Evolutionary conservation across 2,113 vertebrate genomes (phyloP).

Genomic region (Tetrax tetrax): DNA sequence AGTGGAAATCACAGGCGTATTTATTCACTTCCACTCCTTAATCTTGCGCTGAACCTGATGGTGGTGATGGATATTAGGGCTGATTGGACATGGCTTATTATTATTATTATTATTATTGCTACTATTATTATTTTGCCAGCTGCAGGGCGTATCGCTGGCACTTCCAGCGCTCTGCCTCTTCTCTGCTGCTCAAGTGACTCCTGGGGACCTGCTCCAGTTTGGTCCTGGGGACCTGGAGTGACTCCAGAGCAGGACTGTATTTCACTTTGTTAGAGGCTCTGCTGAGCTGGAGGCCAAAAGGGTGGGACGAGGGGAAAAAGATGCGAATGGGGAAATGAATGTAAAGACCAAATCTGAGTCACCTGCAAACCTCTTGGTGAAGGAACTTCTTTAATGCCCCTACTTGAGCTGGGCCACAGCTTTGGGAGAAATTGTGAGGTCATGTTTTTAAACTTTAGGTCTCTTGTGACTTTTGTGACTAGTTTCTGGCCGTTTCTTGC

Average conservation of each 20-base stretch:
- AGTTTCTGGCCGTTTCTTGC: not conserved
- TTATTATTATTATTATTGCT: conserved; percentile 55
- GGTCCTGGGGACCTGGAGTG: not conserved
- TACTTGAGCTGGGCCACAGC: not conserved
- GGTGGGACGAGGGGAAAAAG: not conserved
- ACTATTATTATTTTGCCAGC: conserved; percentile 53
- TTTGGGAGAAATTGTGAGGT: not conserved
- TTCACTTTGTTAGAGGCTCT: not conserved
- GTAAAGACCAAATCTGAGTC: not conserved
- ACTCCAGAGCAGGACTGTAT: not conserved
- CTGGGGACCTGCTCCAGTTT: not conserved
- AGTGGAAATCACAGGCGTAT: not conserved
- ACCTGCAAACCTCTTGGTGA: not conserved
- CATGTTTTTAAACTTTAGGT: not conserved
- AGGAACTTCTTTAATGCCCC: not conserved
- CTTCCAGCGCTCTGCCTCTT: conserved; percentile 15
- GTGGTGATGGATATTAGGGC: conserved; percentile 48
- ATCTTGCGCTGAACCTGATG: not conserved
- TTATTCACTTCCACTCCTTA: not conserved
- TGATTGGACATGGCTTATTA: conserved; percentile 63
- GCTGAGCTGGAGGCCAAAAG: not conserved
- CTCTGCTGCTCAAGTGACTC: conserved; percentile 5
- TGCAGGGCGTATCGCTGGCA: not conserved
- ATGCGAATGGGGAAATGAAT: not conserved
- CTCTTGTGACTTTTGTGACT: not conserved